Conservation (phyloP, 2,888 invertebrate genomes). For the Protodeltote pygarga region DNA sequence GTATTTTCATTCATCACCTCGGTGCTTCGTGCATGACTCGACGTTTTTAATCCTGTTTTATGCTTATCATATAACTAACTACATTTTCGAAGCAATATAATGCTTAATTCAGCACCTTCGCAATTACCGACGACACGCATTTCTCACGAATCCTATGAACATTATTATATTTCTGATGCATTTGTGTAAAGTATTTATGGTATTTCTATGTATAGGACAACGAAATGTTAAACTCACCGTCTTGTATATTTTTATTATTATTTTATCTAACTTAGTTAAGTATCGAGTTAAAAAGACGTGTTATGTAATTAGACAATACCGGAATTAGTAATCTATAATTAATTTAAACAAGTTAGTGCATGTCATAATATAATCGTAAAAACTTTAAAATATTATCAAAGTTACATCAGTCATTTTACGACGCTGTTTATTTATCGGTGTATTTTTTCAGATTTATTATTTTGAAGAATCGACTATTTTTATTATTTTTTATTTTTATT, state of each 20-base stretch:
- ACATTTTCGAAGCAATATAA: constrained; percentile 41
- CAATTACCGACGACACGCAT: constrained; percentile 23
- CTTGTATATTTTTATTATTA: constrained; percentile 12
- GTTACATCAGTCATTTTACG: background rate
- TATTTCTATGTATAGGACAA: constrained; percentile 7
- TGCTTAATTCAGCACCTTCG: constrained; percentile 40
- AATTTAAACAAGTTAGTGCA: constrained; percentile 13
- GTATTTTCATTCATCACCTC: constrained; percentile 42
- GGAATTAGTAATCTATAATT: constrained; percentile 11
- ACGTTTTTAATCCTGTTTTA: constrained; percentile 35
- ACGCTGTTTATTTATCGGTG: no score
- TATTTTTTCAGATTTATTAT: no score
- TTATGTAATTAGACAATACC: constrained; percentile 6
- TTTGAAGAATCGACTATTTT: no score
- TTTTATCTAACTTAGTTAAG: constrained; percentile 6
- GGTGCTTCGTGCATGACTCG: constrained; percentile 57
- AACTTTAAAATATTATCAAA: background rate
- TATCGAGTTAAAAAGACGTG: constrained; percentile 7
- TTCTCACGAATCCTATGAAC: constrained; percentile 8
- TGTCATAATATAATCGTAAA: constrained; percentile 7
- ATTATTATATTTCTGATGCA: constrained; percentile 14
- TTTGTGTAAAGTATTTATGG: constrained; percentile 12
- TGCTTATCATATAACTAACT: constrained; percentile 36
- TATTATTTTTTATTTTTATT: background rate
- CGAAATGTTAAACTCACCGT: constrained; percentile 1